Evolutionary conservation across 2,797 vertebrate species (phyloP), one percentile per base, ranked within the genome.

Genomic region (Crax fasciolata): DNA sequence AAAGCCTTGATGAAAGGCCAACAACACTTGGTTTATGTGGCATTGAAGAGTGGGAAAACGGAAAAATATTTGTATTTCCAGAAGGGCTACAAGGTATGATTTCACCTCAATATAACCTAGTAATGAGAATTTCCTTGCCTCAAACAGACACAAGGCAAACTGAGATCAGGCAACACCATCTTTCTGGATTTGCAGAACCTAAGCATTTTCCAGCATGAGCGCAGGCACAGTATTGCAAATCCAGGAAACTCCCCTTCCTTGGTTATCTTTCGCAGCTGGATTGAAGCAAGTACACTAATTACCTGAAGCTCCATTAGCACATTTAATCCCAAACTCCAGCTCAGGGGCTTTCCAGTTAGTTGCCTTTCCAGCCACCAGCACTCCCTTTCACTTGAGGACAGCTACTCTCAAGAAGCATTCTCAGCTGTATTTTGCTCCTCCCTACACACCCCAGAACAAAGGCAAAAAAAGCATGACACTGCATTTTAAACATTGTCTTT

Each of bases 1-100:
- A 3, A 85, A 91, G 41, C 32, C 70, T 57, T 86, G 62, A 75
- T 54, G 89, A 68, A 87, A 89, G 87, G 87, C 68, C 93, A 87
- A n/a, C 24, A 87, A 35, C 41, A 25, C 19, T 57, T 39, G 41
- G 24, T 75, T 95, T 75, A 88, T 61, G 76, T 8, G 70, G 57
- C 35, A 90, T 43, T 84, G 41, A 76, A 70, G 4, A 81, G 13
- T 18, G 9, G 32, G 43, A 32, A 89, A 93, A 74, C 7, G 2
- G 65, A 75, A 90, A 79, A 90, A 54, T 6, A 89, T 48, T 54
- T 70, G 35, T 78, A 21, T 87, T 89, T 94, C 77, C 82, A 27
- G 19, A 83, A 91, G 48, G 23, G 32, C 52, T 95, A 86, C 35
- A 84, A 62, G 24, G 82, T 0, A 58, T 6, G 23, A 59, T 67